Base-by-base conservation (phyloP, 2,797 vertebrate species). In the Bradypus variegatus region DNA sequence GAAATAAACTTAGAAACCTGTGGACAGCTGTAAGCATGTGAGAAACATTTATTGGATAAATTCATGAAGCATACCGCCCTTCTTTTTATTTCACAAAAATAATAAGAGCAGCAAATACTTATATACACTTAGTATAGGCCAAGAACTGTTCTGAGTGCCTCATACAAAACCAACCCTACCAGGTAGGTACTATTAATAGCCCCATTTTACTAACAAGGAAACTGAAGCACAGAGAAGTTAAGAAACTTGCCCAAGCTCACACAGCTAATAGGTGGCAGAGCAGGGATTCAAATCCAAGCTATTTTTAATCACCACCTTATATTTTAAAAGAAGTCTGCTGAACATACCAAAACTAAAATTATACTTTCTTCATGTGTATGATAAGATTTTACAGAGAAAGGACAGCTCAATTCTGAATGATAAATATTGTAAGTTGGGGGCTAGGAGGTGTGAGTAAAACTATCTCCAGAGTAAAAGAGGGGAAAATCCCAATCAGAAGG, bases 1-100 rank as follows among this genome's bases (percentile, higher is more conserved):
- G 62, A 36, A 55, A 58, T 67, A 65, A 89, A 82, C 82, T 92
- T 45, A 80, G 65, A 95, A 90, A 70, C 76, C 53, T 92, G 69
- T 89, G 69, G 67, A 80, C 3, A 67, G 67, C 29, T 75, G 13
- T 62, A 86, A 41, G 77, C 31, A 48, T 45, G 76, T 45, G 70
- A 88, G 50, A 89, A 81, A 72, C 21, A 80, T 15, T 72, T 83
- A 76, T 31, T 75, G 83, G 91, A 89, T 45, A 72, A 70, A 84
- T 70, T 72, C 86, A 73, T 16, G 33, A 93, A 67, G 58, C 38
- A 60, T 1, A 70, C 29, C 38, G 45, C 16, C 31, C 79, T 92
- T 82, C 45, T 87, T 85, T 92, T 93, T 31, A 84, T 58, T 86
- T 62, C 29, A 18, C 21, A 75, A 91, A 65, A 78, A 62, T 10